These are phyloP conservation scores for Trialeurodes vaporariorum DNA, from an alignment of 1,140 invertebrate genomes.

Conservation along the genomic window DNA sequence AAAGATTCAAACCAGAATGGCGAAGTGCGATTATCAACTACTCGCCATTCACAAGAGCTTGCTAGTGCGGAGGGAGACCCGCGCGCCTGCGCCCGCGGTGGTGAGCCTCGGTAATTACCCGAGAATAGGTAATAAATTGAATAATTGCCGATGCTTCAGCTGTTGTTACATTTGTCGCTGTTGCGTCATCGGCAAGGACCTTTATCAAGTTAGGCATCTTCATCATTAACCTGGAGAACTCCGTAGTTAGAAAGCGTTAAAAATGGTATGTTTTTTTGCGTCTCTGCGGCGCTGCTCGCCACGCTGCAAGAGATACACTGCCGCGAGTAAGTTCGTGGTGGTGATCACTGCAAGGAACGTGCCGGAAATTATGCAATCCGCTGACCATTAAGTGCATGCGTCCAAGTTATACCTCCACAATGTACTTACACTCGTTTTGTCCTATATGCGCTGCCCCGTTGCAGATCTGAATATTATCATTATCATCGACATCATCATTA, in stretches of 20 bases:
- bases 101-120: background rate
- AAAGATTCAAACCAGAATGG: no score
- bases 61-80: no score
- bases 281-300: no score
- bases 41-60: no score
- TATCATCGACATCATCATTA: background rate
- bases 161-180: background rate
- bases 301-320: no score
- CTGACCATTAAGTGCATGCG: background rate
- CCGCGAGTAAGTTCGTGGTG: no score
- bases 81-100: no score
- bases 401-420: no score
- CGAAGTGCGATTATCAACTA: no score
- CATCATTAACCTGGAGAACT: background rate
- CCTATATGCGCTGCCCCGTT: background rate
- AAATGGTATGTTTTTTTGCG: background rate
- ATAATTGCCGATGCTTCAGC: background rate
- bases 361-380: background rate
- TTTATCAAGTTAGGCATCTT: background rate
- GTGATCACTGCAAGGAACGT: background rate
- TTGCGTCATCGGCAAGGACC: background rate
- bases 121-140: slow-evolving; percentile 1
- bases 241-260: background rate
- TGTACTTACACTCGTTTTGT: background rate
- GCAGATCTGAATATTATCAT: background rate